These are phyloP conservation scores for Ennomos erosarius DNA, from an alignment of 2,888 invertebrate genomes.

Conservation along the genomic window DNA sequence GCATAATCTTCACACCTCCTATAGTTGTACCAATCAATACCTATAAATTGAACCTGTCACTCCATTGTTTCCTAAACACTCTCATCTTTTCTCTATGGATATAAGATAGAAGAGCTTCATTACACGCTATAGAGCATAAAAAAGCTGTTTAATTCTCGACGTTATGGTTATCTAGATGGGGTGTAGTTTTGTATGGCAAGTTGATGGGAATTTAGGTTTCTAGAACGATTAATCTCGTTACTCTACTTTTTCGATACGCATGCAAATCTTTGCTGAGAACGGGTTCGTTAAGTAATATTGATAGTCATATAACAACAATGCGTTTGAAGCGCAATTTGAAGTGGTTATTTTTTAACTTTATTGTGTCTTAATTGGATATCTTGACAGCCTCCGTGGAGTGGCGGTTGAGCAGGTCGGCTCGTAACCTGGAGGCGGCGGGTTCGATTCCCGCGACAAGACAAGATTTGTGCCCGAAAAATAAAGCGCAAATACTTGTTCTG, in stretches of 20 bases:
- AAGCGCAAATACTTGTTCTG: no score
- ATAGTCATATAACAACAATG: slow-evolving; percentile 13
- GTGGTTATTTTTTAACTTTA: no score
- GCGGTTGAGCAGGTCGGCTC: no score
- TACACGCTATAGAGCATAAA: background rate
- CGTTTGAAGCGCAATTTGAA: background rate
- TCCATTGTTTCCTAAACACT: slow-evolving; percentile 48
- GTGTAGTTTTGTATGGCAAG: slow-evolving; percentile 3
- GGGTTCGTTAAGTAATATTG: slow-evolving; percentile 17
- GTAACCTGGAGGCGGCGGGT: no score
- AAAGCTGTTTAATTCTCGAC: background rate
- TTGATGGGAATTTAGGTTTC: slow-evolving; percentile 28
- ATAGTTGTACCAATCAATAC: slow-evolving; percentile 32
- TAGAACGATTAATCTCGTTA: slow-evolving; percentile 31
- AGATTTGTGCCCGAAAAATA: no score
- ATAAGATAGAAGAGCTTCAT: background rate
- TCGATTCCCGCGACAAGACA: no score
- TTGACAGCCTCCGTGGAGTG: no score
- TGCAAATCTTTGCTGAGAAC: slow-evolving; percentile 26
- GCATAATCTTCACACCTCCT: slow-evolving; percentile 2
- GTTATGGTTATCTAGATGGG: background rate
- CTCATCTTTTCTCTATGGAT: slow-evolving; percentile 47
- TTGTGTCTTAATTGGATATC: no score
- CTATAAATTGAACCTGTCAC: slow-evolving; percentile 48
- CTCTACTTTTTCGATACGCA: slow-evolving; percentile 26